Conservation (phyloP, 2,113 vertebrate species). For the Nothobranchius furzeri region DNA sequence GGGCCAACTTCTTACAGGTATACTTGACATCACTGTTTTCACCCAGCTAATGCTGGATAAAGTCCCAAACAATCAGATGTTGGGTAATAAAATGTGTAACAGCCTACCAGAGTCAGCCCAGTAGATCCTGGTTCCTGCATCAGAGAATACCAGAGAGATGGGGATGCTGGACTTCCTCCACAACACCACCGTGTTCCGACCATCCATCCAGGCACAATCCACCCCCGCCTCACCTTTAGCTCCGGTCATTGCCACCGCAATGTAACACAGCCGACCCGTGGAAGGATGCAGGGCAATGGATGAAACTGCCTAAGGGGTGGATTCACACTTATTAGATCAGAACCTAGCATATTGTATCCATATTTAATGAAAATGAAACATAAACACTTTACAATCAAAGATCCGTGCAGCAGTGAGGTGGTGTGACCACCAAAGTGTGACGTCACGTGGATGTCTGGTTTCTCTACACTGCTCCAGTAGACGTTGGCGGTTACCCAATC, state of each 20-base stretch:
- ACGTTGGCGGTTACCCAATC: constrained; percentile 90
- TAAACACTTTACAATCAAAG: constrained; percentile 47
- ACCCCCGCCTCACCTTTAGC: constrained; percentile 25
- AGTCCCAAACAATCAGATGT: too few relatives aligned
- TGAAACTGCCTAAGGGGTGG: constrained; percentile 36
- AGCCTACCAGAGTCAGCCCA: constrained; percentile 87
- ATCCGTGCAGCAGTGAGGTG: constrained; percentile 67
- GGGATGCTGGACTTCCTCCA: constrained; percentile 81
- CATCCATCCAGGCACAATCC: constrained; percentile 87
- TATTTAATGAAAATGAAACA: background rate
- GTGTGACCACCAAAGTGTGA: constrained; percentile 65
- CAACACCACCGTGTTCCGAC: constrained; percentile 70
- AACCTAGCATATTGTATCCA: too few relatives aligned
- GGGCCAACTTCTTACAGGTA: too few relatives aligned
- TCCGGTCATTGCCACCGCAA: constrained; percentile 43
- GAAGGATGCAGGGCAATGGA: constrained; percentile 83
- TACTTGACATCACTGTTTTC: too few relatives aligned
- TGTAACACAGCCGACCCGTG: constrained; percentile 83
- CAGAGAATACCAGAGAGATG: constrained; percentile 78
- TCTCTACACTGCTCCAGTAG: constrained; percentile 85
- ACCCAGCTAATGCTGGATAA: too few relatives aligned
- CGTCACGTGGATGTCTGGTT: constrained; percentile 76
- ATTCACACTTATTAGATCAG: too few relatives aligned
- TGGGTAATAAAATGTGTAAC: background rate
- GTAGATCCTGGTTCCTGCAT: constrained; percentile 79